Base-by-base conservation (phyloP, 2,113 vertebrate genomes). In the Nerophis lumbriciformis region DNA sequence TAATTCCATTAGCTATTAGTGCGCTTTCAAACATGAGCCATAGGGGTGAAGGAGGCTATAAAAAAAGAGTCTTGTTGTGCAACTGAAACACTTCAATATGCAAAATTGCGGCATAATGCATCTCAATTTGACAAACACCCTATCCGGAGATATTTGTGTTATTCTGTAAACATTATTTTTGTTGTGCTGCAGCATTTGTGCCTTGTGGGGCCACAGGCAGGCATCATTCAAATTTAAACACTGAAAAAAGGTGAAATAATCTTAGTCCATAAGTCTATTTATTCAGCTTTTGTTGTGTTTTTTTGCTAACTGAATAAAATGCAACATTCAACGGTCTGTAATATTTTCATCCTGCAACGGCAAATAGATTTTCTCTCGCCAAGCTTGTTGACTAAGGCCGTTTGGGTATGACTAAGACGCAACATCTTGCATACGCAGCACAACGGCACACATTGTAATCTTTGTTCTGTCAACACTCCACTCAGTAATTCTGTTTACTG, bases 241-340 rank as follows among this genome's bases (percentile, higher is more conserved):
- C 72, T 68, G 78, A 82, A 81, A 86, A 79, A 68, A 63, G 58
- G 61, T 53, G 56, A 79, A 83, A 86, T 83, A 77, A 79, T 83
- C 66, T 19, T 12, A 64, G 50, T 78, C 80, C 67, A 83, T 80
- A 80, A 81, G 69, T 79, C 61, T 76, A 72, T 86, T 88, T 85
- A 82, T 80, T 82, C 73, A 61, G 68, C 83, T 77, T 83, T 83
- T 85, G 80, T 80, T 81, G 61, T 68, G 62, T 80, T 76, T 78
- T 85, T 79, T 44, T 9, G 28, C 42, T 9, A 36, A 14, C 51
- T 12, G 58, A 76, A 73, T 79, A 54, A 78, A 83, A 74, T 76
- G 66, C 56, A 82, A 83, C 77, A 76, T 74, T 76, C 66, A 56
- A 65, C 75, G 50, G 69, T 14, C 71, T 65, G 69, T 56, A 58